Conservation (phyloP, 2,113 vertebrate genomes). For the Climacteris rufus region DNA sequence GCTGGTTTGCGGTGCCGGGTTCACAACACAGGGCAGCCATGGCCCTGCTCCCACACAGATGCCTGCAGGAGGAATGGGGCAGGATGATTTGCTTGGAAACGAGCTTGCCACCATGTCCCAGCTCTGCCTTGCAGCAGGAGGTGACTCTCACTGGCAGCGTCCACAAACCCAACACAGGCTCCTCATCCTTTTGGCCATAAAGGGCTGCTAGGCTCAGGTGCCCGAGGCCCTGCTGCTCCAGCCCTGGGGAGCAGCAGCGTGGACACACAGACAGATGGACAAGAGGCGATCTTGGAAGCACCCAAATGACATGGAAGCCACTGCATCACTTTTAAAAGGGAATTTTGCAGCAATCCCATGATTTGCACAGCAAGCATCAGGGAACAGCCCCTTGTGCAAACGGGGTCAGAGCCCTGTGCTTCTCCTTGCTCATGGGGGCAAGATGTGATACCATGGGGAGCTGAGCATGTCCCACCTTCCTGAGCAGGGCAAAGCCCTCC, state of each 20-base stretch:
- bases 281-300: not conserved
- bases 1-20: not conserved
- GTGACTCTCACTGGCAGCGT: not conserved
- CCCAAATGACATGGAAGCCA: not conserved
- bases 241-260: not conserved
- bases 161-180: not conserved
- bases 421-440: rapidly evolving
- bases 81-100: not conserved
- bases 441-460: rapidly evolving
- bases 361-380: not conserved
- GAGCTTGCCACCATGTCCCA: not conserved
- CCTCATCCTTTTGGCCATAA: not conserved
- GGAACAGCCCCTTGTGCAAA: rapidly evolving
- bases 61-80: not conserved
- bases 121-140: not conserved
- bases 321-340: not conserved
- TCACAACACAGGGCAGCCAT: not conserved
- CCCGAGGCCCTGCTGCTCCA: rapidly evolving
- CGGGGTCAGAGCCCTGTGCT: rapidly evolving
- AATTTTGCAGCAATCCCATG: not conserved
- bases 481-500: not conserved
- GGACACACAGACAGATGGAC: not conserved
- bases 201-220: not conserved
- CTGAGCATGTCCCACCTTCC: not conserved
- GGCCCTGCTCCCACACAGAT: not conserved